Conservation (phyloP, 2,797 vertebrate species). For the Eremophila alpestris region DNA sequence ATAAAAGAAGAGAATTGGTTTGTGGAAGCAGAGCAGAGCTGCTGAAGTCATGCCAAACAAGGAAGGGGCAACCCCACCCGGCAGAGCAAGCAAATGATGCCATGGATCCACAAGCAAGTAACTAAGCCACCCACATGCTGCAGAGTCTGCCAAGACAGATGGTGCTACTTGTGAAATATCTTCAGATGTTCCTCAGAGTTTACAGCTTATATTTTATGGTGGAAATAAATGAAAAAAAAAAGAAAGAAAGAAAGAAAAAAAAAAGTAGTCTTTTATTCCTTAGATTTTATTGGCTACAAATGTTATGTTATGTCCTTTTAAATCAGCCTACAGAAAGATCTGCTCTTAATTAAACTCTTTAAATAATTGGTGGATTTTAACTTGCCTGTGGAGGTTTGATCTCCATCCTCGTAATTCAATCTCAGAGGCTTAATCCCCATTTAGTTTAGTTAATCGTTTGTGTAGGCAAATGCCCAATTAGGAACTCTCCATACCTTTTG, state of each 20-base stretch:
- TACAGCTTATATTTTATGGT: conserved; percentile 61
- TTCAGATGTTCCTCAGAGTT: conserved; percentile 64
- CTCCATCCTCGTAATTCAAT: conserved; percentile 14
- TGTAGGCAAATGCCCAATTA: conserved; percentile 39
- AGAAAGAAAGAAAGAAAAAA: not conserved
- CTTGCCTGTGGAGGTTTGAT: conserved; percentile 37
- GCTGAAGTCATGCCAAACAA: conserved; percentile 34
- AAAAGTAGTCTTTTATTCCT: conserved; percentile 28
- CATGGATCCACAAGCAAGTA: conserved; percentile 34
- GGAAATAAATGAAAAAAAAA: conserved; percentile 46
- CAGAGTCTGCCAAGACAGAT: conserved; percentile 68
- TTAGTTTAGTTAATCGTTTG: conserved; percentile 40
- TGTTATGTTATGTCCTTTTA: conserved; percentile 69
- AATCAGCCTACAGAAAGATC: conserved; percentile 55
- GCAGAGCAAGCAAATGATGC: conserved; percentile 36
- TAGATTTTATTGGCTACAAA: conserved; percentile 63
- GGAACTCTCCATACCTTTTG: not conserved
- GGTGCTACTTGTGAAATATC: conserved; percentile 67
- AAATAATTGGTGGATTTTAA: conserved; percentile 63
- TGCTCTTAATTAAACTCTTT: conserved; percentile 63
- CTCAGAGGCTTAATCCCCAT: conserved; percentile 44
- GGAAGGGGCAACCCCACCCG: conserved; percentile 31
- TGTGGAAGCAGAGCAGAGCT: not conserved
- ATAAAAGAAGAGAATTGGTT: not conserved
- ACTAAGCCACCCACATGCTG: conserved; percentile 51